Evolutionary conservation across 2,797 vertebrate species (phyloP).

Genomic region (Rhinichthys osculus): DNA sequence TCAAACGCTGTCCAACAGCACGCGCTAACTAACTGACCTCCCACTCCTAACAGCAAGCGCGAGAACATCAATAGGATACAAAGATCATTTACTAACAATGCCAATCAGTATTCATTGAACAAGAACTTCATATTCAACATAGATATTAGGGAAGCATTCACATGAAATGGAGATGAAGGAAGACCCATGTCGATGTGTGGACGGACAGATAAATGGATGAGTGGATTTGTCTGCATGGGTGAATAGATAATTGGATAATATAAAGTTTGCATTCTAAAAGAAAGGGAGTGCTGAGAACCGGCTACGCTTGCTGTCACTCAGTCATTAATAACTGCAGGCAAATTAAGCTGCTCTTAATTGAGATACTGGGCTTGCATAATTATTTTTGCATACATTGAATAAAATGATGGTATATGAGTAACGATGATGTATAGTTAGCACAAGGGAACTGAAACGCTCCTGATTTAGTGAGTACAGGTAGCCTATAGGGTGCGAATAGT

Average conservation of each 20-base stretch:
- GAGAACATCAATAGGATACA: conserved; percentile 32
- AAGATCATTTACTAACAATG: conserved; percentile 38
- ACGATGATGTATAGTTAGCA: conserved; percentile 5
- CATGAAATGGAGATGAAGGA: conserved; percentile 13
- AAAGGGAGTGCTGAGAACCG: not conserved
- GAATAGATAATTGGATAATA: conserved; percentile 46
- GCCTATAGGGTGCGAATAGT: not conserved
- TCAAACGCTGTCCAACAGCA: conserved; percentile 72
- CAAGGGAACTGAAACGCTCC: not conserved
- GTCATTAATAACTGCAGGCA: conserved; percentile 55
- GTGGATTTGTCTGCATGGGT: conserved; percentile 22
- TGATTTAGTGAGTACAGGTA: conserved; percentile 11
- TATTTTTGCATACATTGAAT: conserved; percentile 42
- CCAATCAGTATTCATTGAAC: conserved; percentile 10
- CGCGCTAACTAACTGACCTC: conserved; percentile 45
- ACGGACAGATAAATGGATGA: conserved; percentile 37
- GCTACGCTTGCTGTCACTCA: conserved; percentile 38
- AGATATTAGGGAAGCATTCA: conserved; percentile 25
- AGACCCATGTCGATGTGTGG: conserved; percentile 17
- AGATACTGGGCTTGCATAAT: conserved; percentile 30
- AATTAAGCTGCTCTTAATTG: conserved; percentile 54
- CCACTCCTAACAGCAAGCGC: conserved; percentile 11
- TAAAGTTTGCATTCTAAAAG: conserved; percentile 40
- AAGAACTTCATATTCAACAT: conserved; percentile 26
- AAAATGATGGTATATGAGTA: conserved; percentile 4